Base-by-base conservation (phyloP, 2,113 vertebrate genomes). In the Deroptyus accipitrinus region DNA sequence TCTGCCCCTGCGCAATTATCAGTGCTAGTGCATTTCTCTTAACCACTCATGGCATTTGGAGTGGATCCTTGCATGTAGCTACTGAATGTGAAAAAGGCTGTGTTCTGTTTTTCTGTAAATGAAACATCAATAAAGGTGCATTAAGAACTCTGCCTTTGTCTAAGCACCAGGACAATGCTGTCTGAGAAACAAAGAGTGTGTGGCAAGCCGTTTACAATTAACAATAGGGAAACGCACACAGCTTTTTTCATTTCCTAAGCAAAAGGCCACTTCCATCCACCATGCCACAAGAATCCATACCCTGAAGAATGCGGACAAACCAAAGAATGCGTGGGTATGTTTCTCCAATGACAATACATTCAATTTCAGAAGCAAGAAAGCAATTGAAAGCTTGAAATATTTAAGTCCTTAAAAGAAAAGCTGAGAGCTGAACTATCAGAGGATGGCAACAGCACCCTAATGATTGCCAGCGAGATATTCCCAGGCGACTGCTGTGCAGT, bases 21-120 rank as follows among this genome's bases (percentile, higher is more conserved):
- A 10, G 28, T 0, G n/a, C 18, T 14, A 10, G 6, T 6, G 8
- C 12, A 23, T 35, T 66, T 61, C 31, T 52, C 79, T 24, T 10
- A 33, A 19, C 28, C 1, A 0, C 57, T 23, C 17, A 8, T 15
- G 28, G 31, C 44, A 15, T 17, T 39, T 10, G 11, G 8, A 48
- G 17, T 1, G 2, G 59, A 52, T 28, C 25, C 5, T 3, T 51
- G 22, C 39, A 14, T 10, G 33, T 4, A 44, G 73, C 44, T 10
- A 18, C 0, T 1, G 33, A 30, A 10, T n/a, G 61, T 0, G 13
- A 27, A 54, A 68, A 57, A 41, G 28, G n/a, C 0, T n/a, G 55
- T 6, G 11, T 3, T 80, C 13, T n/a, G 54, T 20, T 24, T 33
- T n/a, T 27, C 48, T 64, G 54, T 41, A 87, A 27, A 41, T 2